Base-by-base conservation (phyloP, 2,797 vertebrate species). In the Coilia nasus region DNA sequence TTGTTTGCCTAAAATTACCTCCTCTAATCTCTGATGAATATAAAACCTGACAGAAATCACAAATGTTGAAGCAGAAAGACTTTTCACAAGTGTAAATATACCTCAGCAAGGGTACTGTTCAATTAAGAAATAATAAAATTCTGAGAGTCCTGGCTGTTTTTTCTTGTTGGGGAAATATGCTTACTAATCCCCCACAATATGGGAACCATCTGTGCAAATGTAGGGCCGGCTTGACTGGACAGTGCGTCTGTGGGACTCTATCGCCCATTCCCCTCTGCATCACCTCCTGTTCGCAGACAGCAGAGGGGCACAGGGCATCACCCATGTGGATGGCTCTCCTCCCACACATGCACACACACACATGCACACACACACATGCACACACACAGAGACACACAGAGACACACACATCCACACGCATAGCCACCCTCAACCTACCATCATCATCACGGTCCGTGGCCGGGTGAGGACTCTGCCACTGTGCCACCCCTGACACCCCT, bases 131-230 rank as follows among this genome's bases (percentile, higher is more conserved):
- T 93, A 94, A 95, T 93, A 93, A 67, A 91, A 94, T 94, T 93
- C 89, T 90, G 89, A 84, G 86, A 92, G 91, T 87, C 88, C 90
- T 90, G 90, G 91, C 89, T 91, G 93, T 91, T 91, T 88, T 89
- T 91, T 87, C 89, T 93, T 92, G 92, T 91, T 94, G 90, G 90
- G 92, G 92, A 95, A 95, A 94, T 94, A 93, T 91, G 90, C 91
- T 92, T 85, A 89, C 87, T 95, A 94, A 95, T 94, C 94, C 93
- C 80, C 64, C 54, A 83, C 54, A 84, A 91, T 93, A 97, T 90
- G 92, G 93, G 94, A 96, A 95, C 89, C 95, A 97, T 95, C 94
- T 96, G 93, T 92, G 93, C 93, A 92, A 95, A 95, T 93, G 35
- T 75, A 81, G 60, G 85, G 21, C 23, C 81, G 85, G 85, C 87